Evolutionary conservation across 2,113 vertebrate genomes (phyloP).

Genomic region (Salminus brasiliensis): DNA sequence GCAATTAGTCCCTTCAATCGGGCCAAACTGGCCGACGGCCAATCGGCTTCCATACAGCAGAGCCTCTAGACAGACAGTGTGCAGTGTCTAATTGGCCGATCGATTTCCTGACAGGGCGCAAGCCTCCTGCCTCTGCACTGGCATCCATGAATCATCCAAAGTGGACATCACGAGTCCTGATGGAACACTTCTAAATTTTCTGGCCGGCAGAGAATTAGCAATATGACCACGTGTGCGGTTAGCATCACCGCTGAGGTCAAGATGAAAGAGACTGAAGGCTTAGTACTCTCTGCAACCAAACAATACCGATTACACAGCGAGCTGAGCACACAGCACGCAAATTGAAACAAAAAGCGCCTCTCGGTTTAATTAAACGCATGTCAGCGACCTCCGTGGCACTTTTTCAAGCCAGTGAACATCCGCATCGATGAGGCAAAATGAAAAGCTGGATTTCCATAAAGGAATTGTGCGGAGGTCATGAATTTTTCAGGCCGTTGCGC

Average conservation of each 20-base stretch:
- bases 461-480: background rate
- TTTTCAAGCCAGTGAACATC: background rate
- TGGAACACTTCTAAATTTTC: background rate
- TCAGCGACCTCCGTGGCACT: background rate
- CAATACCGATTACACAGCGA: background rate
- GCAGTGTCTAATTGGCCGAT: slow-evolving; percentile 43
- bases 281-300: too few species aligned
- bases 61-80: background rate
- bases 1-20: background rate
- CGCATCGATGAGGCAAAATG: background rate
- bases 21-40: slow-evolving; percentile 28
- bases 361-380: background rate
- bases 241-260: background rate
- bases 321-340: background rate
- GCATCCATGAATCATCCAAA: slow-evolving; percentile 26
- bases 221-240: background rate
- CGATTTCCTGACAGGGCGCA: slow-evolving; percentile 10
- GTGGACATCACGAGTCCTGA: slow-evolving; percentile 7
- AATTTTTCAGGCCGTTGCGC: slow-evolving; percentile 11
- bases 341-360: background rate
- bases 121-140: background rate
- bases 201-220: background rate
- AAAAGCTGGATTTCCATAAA: background rate
- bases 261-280: background rate
- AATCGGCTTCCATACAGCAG: background rate